Base-by-base conservation (phyloP, 2,113 vertebrate genomes). In the Motacilla tschutschensis region DNA sequence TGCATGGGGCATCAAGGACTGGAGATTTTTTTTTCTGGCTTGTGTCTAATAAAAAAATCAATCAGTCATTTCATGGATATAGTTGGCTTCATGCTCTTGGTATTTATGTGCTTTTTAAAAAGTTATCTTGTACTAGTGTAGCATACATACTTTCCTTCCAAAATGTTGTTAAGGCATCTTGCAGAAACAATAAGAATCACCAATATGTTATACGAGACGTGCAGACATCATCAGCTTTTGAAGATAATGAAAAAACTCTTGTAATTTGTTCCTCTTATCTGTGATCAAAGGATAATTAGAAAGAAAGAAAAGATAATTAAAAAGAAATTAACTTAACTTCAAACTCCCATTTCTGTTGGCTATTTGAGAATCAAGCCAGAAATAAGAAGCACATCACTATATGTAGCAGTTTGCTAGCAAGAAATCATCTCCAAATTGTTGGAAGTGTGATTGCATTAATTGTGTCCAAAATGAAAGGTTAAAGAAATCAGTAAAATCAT, bases 271-370 rank as follows among this genome's bases (percentile, higher is more conserved):
- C 90, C 48, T 94, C 88, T 95, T 96, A 94, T 94, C 91, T 94
- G 90, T 96, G 95, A 95, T 96, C 95, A 95, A 95, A 95, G 90
- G 94, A 96, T 95, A 94, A 95, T 95, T 95, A 95, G 79, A 94
- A 95, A 95, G 91, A 94, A 95, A 93, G 93, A 92, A 94, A 95
- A 94, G 87, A 96, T 95, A 94, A 95, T 96, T 96, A 95, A 95
- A 95, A 95, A 93, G 85, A 95, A 96, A 95, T 94, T 96, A 93
- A 91, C 90, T 95, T 93, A 91, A 94, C 91, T 95, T 95, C 80
- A 93, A 79, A 83, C 83, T 95, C 87, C 58, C 36, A 54, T 95
- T 95, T 95, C 83, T 93, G 85, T 87, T 88, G 81, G 58, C 66
- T 92, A 66, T 77, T 86, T 67, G 79, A 93, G 78, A 91, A 48